Evolutionary conservation across 2,888 invertebrate species (phyloP), one percentile per base, ranked within the genome.

Genomic region (Poecilus cupreus): DNA sequence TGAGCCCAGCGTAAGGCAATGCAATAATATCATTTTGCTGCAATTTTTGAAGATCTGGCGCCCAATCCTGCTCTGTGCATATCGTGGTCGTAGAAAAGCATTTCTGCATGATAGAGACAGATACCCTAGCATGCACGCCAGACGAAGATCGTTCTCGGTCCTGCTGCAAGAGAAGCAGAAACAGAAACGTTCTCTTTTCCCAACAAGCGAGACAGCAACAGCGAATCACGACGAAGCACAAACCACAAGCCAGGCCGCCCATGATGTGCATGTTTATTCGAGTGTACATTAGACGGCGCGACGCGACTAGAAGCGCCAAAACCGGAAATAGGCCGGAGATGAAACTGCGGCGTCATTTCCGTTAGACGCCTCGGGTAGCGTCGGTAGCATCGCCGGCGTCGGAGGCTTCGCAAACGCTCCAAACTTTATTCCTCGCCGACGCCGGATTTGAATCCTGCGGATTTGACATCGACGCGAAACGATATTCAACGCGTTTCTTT

Each of bases 301-400:
- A 32, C 80, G 60, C 81, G 75, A 74, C 81, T 81, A 74, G 80
- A 76, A 87, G 88, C 87, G 86, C 85, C 86, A 84, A 85, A 86
- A 87, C 86, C 88, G 89, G 89, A 89, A 89, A 89, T 89, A 87
- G 88, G 89, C 89, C 89, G 89, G 89, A 89, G 89, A 89, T 89
- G 89, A 89, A 89, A 89, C 89, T 88, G 89, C 89, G 89, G 88
- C 89, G 89, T 89, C 89, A 89, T 89, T 89, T 89, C 89, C 89
- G 87, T 85, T 85, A 86, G 87, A 87, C 87, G 88, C 87, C 86
- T 86, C 85, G 83, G 82, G 87, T 87, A 87, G 88, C 87, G 86
- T 86, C 85, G 83, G 82, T 26, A 43, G 32, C 64, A 51, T 49
- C 60, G 75, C 39, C 16, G 49, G 39, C 64, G 26, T 13, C 22